Conservation (phyloP, 37 sponge, comb jelly and placozoan genomes). For the Axinella damicornis region DNA sequence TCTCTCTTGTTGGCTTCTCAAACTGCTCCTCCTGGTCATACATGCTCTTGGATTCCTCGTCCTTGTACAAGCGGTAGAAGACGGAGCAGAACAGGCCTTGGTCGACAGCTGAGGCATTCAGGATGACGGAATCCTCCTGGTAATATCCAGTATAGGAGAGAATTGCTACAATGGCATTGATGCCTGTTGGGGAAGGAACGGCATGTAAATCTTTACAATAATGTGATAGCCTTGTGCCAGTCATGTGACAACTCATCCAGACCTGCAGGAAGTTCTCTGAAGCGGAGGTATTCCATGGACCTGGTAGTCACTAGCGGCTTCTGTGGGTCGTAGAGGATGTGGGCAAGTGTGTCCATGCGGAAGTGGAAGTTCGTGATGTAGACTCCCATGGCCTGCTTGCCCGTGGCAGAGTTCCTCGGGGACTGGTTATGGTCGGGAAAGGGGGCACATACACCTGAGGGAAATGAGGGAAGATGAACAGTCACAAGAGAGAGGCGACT, state of each 20-base stretch:
- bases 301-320: slow-evolving; percentile 99
- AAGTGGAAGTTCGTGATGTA: slow-evolving; percentile 99
- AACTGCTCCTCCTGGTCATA: slow-evolving; percentile 94
- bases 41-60: slow-evolving; percentile 94
- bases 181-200: slow-evolving; percentile 60
- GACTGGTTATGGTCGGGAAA: slow-evolving; percentile 99
- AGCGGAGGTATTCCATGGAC: slow-evolving; percentile 99
- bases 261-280: slow-evolving; percentile 99
- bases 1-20: slow-evolving; percentile 91
- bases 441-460: slow-evolving; percentile 94
- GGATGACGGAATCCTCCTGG: slow-evolving; percentile 99
- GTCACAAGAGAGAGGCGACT: too few relatives aligned
- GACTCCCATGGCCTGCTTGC: slow-evolving; percentile 99
- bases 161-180: slow-evolving; percentile 99
- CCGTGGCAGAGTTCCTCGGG: slow-evolving; percentile 99
- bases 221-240: neutral
- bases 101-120: slow-evolving; percentile 92
- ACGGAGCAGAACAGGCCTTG: slow-evolving; percentile 96
- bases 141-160: slow-evolving; percentile 99
- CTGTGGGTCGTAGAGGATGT: slow-evolving; percentile 99
- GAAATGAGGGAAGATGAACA: too few relatives aligned
- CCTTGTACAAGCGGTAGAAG: slow-evolving; percentile 98
- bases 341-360: slow-evolving; percentile 99
- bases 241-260: neutral
- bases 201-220: too few relatives aligned